Evolutionary conservation across 1,140 invertebrate species (phyloP).

Genomic region (Drosophila prosaltans): DNA sequence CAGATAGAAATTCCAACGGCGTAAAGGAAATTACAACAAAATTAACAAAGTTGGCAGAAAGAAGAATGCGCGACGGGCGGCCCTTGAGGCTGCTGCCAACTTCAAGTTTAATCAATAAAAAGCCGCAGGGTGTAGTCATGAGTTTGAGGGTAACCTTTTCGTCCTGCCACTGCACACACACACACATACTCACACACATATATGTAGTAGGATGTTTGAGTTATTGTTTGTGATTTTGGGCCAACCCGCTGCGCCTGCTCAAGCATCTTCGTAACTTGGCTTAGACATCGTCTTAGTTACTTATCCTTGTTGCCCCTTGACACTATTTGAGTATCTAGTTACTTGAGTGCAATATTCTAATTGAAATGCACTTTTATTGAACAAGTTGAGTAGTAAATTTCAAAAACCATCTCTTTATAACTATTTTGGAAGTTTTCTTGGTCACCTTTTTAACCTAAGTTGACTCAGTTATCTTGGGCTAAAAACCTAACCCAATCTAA

Average conservation of each 20-base stretch:
- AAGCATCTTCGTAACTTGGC: constrained; percentile 26
- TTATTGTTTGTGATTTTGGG: constrained; percentile 59
- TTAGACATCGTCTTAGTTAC: constrained; percentile 10
- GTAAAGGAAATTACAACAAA: constrained; percentile 78
- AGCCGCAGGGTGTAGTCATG: constrained; percentile 57
- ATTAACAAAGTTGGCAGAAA: constrained; percentile 70
- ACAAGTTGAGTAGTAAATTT: constrained; percentile 3
- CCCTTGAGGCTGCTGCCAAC: constrained; percentile 46
- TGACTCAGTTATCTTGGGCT: constrained; percentile 11
- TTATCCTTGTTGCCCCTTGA: constrained; percentile 48
- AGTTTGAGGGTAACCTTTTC: constrained; percentile 11
- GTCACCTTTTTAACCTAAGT: constrained; percentile 10
- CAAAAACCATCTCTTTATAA: not conserved
- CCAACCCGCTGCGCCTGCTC: constrained; percentile 49
- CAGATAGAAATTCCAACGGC: constrained; percentile 80
- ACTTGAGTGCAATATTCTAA: constrained; percentile 67
- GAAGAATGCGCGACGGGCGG: constrained; percentile 54
- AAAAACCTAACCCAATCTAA: constrained; percentile 13
- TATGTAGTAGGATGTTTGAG: constrained; percentile 28
- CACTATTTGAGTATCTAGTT: constrained; percentile 53
- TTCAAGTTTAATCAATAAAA: constrained; percentile 78
- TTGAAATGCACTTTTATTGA: constrained; percentile 69
- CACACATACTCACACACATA: constrained; percentile 12
- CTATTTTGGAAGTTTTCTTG: constrained; percentile 1
- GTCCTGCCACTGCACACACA: constrained; percentile 1